Percentiles rank a stretch among this genome's conserved stretches.
Evolutionary conservation across 2,113 vertebrate genomes (phyloP).

Genomic region (Phrynosoma blainvillii): DNA sequence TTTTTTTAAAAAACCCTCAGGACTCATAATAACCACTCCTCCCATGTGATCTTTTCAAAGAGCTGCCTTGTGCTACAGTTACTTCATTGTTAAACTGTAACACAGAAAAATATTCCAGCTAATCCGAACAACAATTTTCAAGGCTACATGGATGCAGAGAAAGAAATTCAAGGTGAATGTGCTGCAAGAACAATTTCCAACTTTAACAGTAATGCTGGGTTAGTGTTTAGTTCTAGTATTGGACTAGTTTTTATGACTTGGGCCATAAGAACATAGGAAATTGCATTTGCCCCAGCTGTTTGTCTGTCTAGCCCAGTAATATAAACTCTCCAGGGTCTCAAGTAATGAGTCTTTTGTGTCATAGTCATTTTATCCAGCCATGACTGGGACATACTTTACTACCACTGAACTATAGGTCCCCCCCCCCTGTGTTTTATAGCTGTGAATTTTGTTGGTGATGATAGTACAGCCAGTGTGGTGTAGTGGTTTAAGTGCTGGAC

Average conservation of each 20-base stretch:
- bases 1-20: background rate
- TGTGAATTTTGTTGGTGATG: too few species aligned
- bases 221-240: background rate
- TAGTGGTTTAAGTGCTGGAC: too few species aligned
- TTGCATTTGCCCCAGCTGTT: background rate
- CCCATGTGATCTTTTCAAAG: background rate
- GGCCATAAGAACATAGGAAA: background rate
- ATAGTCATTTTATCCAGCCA: background rate
- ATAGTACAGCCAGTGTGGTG: too few species aligned
- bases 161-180: background rate
- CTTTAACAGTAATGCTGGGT: background rate
- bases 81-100: background rate
- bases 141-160: background rate
- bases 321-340: background rate
- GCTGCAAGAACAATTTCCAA: background rate
- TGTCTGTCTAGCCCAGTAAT: background rate
- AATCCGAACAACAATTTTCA: background rate
- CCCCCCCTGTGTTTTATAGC: too few species aligned
- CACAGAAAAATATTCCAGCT: background rate
- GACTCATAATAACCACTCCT: background rate
- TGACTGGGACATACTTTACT: background rate
- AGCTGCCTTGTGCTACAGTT: background rate
- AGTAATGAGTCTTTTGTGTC: background rate
- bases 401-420: too few species aligned
- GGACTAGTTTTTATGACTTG: background rate